phyloP scores from a whole-genome alignment of 2,888 invertebrate species.

The Nomada fabriciana region DNA sequence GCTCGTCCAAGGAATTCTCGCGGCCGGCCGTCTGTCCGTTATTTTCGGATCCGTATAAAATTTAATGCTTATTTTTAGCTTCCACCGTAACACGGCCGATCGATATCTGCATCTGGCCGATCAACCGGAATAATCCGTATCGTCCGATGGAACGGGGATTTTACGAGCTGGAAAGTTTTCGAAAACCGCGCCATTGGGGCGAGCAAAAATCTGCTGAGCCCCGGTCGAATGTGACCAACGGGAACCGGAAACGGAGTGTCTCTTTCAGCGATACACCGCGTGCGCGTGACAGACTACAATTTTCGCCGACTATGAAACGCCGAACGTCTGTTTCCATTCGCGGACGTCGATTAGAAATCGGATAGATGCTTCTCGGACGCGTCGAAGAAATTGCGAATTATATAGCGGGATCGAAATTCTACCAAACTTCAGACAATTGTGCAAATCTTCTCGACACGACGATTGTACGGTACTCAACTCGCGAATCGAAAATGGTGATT shows the following conservation, averaged over 20 bases:
- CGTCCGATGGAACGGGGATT: background rate
- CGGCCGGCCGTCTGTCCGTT: background rate
- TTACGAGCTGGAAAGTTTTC: constrained; percentile 31
- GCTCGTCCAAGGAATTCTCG: background rate
- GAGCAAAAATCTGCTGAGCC: constrained; percentile 9
- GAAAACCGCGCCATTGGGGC: constrained; percentile 13
- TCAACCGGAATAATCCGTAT: constrained; percentile 31
- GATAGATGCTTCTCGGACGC: no score
- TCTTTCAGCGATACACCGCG: background rate
- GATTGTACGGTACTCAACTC: no score
- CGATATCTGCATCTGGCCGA: constrained; percentile 10
- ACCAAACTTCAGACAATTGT: background rate
- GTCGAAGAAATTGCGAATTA: no score
- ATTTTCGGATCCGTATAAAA: background rate
- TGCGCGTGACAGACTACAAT: background rate
- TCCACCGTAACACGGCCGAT: background rate
- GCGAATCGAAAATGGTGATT: no score
- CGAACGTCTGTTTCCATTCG: no score
- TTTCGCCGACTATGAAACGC: no score
- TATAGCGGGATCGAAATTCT: background rate
- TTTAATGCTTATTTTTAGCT: background rate
- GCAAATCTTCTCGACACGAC: background rate
- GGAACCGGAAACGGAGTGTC: background rate
- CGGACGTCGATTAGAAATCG: no score
- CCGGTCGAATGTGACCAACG: background rate